These are phyloP conservation scores for Polypedilum vanderplanki DNA, from an alignment of 1,140 invertebrate genomes.

Conservation along the genomic window DNA sequence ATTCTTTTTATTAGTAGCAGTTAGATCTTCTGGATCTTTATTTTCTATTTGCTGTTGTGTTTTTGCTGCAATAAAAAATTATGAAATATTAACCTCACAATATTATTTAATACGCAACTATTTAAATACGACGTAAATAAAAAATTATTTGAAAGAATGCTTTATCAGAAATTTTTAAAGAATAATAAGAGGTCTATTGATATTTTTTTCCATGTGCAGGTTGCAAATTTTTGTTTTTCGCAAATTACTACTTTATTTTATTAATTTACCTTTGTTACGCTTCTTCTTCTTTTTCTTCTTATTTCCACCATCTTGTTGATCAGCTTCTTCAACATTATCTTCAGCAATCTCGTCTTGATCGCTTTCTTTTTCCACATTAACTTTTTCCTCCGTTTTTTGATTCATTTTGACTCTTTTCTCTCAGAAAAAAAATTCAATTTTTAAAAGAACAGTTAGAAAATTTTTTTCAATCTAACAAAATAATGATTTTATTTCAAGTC, in stretches of 20 bases:
- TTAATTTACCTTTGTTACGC: constrained; percentile 56
- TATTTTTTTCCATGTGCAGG: constrained; percentile 22
- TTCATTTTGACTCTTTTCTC: not conserved
- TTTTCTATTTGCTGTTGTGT: constrained; percentile 23
- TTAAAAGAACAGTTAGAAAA: not conserved
- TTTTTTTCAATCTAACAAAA: not conserved
- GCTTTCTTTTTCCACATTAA: constrained; percentile 45
- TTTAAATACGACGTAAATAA: too few species aligned
- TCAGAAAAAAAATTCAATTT: not conserved
- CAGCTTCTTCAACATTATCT: constrained; percentile 48
- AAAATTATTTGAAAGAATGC: too few species aligned
- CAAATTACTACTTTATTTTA: not conserved
- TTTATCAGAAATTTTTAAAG: not conserved
- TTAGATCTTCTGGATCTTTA: not conserved
- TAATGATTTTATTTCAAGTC: constrained; percentile 2
- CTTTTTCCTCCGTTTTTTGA: constrained; percentile 41
- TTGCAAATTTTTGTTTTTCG: not conserved
- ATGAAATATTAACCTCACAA: not conserved
- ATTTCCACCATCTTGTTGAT: constrained; percentile 51
- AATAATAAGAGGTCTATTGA: not conserved
- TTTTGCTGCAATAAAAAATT: not conserved
- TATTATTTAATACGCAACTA: not conserved
- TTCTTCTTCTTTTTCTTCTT: constrained; percentile 69
- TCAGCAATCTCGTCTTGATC: constrained; percentile 38
- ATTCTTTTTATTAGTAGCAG: constrained; percentile 31